A percentile compares a stretch with the other conserved stretches of the same genome.
phyloP scores from a whole-genome alignment of 2,797 vertebrate species.

The Lagocephalus sceleratus region DNA sequence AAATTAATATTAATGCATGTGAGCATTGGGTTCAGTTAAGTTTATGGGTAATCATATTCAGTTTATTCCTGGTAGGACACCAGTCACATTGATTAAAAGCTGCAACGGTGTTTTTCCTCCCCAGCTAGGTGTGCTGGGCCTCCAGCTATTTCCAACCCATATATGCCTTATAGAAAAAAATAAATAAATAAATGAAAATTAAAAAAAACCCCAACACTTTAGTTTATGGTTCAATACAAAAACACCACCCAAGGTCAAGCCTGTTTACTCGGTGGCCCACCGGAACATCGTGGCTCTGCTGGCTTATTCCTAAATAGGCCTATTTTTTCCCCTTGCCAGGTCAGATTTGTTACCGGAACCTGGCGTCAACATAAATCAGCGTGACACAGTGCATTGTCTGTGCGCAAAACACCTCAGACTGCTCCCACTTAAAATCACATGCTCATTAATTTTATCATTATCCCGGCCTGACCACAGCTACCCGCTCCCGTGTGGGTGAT shows the following conservation, averaged over 20 bases:
- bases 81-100: constrained; percentile 81
- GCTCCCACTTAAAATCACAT: constrained; percentile 66
- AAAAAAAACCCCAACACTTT: constrained; percentile 14
- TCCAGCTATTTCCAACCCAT: constrained; percentile 68
- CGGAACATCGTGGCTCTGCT: constrained; percentile 35
- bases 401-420: constrained; percentile 62
- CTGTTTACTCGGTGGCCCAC: constrained; percentile 39
- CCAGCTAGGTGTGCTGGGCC: constrained; percentile 65
- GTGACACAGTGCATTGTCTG: constrained; percentile 60
- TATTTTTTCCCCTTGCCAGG: constrained; percentile 24
- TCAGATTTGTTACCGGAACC: constrained; percentile 44
- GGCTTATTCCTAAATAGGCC: constrained; percentile 51
- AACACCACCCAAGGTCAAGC: constrained; percentile 31
- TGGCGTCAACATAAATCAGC: constrained; percentile 67
- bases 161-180: constrained; percentile 30
- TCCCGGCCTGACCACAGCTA: constrained; percentile 62
- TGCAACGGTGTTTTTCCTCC: constrained; percentile 57
- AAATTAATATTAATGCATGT: constrained; percentile 82
- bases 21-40: constrained; percentile 78
- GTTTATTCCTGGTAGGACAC: constrained; percentile 81
- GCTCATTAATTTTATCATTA: constrained; percentile 78
- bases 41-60: constrained; percentile 84
- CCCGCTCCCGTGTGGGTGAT: constrained; percentile 58
- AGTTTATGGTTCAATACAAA: constrained; percentile 25
- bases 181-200: constrained; percentile 25